Evolutionary conservation across 2,888 invertebrate species (phyloP).

Genomic region (Prostheceraeus crozeri): DNA sequence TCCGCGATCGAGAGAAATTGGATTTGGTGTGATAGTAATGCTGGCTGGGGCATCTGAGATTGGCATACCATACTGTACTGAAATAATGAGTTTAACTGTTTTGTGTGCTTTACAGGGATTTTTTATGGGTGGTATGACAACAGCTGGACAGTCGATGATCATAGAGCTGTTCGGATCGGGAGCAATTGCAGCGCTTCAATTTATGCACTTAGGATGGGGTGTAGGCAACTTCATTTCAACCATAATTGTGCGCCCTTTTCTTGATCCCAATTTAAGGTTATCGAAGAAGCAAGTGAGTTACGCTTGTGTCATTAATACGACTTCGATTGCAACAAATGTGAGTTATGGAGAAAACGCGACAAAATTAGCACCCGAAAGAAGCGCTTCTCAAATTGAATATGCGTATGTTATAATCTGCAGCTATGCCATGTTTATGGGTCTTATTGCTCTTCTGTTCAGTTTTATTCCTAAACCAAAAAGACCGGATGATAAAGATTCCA

Average conservation of each 20-base stretch:
- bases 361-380: no score
- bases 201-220: conserved; percentile 6
- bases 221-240: neutral
- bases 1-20: no score
- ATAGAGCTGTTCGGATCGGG: neutral
- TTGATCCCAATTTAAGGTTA: neutral
- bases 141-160: no score
- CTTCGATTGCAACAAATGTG: no score
- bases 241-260: conserved; percentile 7
- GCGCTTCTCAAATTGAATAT: neutral
- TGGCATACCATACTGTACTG: no score
- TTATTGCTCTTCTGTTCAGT: neutral
- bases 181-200: neutral
- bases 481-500: neutral
- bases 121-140: no score
- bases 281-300: neutral
- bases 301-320: no score
- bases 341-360: no score
- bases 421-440: neutral
- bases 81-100: no score
- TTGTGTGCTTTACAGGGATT: no score
- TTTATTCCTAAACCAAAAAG: neutral
- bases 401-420: neutral
- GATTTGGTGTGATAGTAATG: no score
- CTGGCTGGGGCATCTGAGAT: no score